Percentiles rank a stretch among this genome's conserved stretches.
Conservation (phyloP, 2,113 vertebrate species). For the Lepus americanus region DNA sequence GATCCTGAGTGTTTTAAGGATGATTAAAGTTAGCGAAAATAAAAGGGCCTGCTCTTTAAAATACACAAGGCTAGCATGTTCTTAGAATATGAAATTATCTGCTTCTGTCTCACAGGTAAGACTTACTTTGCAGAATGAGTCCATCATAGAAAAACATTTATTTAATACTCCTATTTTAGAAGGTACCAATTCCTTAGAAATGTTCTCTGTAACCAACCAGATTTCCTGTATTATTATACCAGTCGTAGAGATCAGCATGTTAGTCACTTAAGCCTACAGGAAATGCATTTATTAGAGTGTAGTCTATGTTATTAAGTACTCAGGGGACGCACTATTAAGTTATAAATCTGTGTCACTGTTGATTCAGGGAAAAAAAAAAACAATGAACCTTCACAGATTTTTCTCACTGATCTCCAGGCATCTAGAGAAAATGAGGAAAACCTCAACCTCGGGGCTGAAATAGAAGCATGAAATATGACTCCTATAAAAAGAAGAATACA, state of each 20-base stretch:
- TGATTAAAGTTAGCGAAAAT: constrained; percentile 68
- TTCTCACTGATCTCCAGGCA: constrained; percentile 48
- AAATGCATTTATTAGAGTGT: constrained; percentile 83
- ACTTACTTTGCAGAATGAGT: constrained; percentile 79
- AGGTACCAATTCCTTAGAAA: constrained; percentile 80
- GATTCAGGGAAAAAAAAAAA: constrained; percentile 58
- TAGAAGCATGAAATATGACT: constrained; percentile 28
- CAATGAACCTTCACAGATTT: constrained; percentile 36
- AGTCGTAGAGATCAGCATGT: constrained; percentile 79
- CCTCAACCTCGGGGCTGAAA: not conserved
- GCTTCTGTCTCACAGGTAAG: constrained; percentile 71
- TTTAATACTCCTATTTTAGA: constrained; percentile 76
- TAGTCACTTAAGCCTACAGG: constrained; percentile 82
- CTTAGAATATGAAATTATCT: constrained; percentile 66
- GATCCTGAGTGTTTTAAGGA: constrained; percentile 63
- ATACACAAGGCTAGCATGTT: constrained; percentile 58
- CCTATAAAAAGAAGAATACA: constrained; percentile 60
- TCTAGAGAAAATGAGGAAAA: constrained; percentile 65
- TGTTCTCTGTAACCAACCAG: constrained; percentile 78
- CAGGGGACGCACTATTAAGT: constrained; percentile 78
- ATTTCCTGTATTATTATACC: constrained; percentile 78
- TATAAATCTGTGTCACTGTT: constrained; percentile 82
- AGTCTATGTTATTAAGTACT: constrained; percentile 84
- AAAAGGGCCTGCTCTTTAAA: constrained; percentile 55
- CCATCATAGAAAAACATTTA: constrained; percentile 71